These are phyloP conservation scores for Drosophila peninsularis DNA, from an alignment of 2,888 invertebrate genomes.

Conservation along the genomic window DNA sequence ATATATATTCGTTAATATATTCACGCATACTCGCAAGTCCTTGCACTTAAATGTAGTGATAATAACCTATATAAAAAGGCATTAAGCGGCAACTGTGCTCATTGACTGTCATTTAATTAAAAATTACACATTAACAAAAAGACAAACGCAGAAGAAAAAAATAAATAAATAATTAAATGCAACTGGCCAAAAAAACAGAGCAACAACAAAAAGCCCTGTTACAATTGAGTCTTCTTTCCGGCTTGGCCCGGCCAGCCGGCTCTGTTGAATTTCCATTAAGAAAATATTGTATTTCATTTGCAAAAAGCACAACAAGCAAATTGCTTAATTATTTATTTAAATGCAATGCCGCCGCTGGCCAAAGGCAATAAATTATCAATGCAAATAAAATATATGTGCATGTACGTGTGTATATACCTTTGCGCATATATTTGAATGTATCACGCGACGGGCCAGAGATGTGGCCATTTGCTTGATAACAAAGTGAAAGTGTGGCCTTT, in stretches of 20 bases:
- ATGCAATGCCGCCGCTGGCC: constrained; percentile 47
- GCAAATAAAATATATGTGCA: constrained; percentile 32
- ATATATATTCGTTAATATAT: neutral
- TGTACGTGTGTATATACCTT: neutral
- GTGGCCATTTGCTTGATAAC: constrained; percentile 56
- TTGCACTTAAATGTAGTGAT: constrained; percentile 6
- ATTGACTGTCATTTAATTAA: constrained; percentile 60
- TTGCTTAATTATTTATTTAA: constrained; percentile 74
- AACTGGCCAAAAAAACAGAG: constrained; percentile 23
- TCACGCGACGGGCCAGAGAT: constrained; percentile 24
- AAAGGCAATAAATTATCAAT: constrained; percentile 61
- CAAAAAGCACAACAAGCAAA: constrained; percentile 57
- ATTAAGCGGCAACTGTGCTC: constrained; percentile 37
- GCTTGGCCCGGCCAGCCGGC: constrained; percentile 6
- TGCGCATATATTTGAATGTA: constrained; percentile 1
- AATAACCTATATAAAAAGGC: constrained; percentile 32
- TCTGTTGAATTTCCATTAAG: constrained; percentile 64
- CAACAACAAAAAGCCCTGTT: constrained; percentile 6
- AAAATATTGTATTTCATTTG: constrained; percentile 69
- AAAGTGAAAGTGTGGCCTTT: constrained; percentile 60
- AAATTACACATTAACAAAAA: constrained; percentile 39
- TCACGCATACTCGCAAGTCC: neutral
- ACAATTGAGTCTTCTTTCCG: constrained; percentile 58
- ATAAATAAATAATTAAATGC: constrained; percentile 58
- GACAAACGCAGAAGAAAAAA: neutral